A percentile compares a stretch with the other conserved stretches of the same genome.
phyloP scores from a whole-genome alignment of 2,797 vertebrate genomes.

The Spatula versicolor region DNA sequence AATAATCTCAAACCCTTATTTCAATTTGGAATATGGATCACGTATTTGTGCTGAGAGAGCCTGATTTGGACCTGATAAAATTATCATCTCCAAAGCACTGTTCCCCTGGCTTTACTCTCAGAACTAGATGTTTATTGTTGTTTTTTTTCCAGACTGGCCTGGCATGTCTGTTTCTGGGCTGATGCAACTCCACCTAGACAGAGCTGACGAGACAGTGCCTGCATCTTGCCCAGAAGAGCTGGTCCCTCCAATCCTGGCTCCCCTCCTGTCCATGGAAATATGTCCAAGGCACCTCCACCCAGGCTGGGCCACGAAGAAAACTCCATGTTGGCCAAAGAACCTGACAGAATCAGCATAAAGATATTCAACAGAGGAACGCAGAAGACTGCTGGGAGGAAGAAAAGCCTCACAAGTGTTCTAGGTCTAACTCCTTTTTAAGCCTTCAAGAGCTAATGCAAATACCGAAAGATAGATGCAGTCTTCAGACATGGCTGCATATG shows the following conservation, averaged over 20 bases:
- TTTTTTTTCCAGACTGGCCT: neutral
- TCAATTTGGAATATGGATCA: neutral
- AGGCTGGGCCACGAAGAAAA: neutral
- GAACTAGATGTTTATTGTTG: neutral
- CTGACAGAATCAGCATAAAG: neutral
- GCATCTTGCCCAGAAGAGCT: neutral
- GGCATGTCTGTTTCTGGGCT: neutral
- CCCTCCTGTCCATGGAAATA: neutral
- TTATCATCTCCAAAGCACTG: neutral
- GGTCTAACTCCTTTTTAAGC: neutral
- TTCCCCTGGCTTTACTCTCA: neutral
- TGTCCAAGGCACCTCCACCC: conserved; percentile 48
- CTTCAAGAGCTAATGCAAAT: neutral
- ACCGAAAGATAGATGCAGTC: neutral
- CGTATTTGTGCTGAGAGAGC: neutral
- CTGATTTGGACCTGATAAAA: neutral
- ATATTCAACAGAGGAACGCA: neutral
- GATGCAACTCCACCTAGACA: conserved; percentile 39
- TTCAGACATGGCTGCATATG: neutral
- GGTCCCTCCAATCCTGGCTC: neutral
- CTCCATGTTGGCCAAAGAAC: neutral
- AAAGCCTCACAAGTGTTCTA: neutral
- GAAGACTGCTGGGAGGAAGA: neutral
- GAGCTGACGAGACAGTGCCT: neutral
- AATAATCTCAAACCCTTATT: neutral